Evolutionary conservation across 2,888 invertebrate species (phyloP).

Genomic region (Oscheius sp.): DNA sequence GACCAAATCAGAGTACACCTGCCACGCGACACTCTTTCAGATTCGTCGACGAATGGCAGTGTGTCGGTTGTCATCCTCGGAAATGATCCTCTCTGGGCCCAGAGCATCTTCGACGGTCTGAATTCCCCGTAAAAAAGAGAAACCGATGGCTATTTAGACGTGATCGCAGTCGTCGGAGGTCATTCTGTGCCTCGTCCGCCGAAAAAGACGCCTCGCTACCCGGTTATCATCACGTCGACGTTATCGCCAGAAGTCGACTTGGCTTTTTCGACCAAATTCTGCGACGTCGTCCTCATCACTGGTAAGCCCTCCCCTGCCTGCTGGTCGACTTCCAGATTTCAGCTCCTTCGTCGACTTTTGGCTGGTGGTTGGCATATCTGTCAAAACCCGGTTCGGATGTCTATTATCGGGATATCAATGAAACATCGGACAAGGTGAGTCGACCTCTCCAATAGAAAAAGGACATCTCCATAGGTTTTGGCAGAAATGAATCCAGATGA

Average conservation of each 20-base stretch:
- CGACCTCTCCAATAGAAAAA: background rate
- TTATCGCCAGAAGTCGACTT: conserved; percentile 47
- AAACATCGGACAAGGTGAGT: conserved; percentile 44
- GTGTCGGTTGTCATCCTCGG: conserved; percentile 44
- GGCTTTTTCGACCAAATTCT: conserved; percentile 42
- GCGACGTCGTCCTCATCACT: conserved; percentile 49
- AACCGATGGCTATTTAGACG: background rate
- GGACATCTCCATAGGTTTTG: conserved; percentile 42
- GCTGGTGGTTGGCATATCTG: conserved; percentile 51
- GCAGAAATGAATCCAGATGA: conserved; percentile 41
- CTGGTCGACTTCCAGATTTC: background rate
- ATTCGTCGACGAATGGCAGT: background rate
- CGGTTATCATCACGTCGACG: conserved; percentile 41
- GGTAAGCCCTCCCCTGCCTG: conserved; percentile 26
- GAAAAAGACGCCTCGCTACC: background rate
- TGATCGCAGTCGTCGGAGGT: background rate
- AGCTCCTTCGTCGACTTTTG: conserved; percentile 52
- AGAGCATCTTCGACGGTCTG: conserved; percentile 43
- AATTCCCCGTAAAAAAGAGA: background rate
- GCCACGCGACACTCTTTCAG: conserved; percentile 6
- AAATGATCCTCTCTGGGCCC: conserved; percentile 45
- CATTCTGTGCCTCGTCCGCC: too few species aligned
- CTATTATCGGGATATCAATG: conserved; percentile 47
- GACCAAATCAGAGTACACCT: background rate
- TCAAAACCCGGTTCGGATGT: conserved; percentile 38